A percentile compares a stretch with the other conserved stretches of the same genome.
Conservation (phyloP, 92 coral and sea anemone species). For the Palythoa grandis region DNA sequence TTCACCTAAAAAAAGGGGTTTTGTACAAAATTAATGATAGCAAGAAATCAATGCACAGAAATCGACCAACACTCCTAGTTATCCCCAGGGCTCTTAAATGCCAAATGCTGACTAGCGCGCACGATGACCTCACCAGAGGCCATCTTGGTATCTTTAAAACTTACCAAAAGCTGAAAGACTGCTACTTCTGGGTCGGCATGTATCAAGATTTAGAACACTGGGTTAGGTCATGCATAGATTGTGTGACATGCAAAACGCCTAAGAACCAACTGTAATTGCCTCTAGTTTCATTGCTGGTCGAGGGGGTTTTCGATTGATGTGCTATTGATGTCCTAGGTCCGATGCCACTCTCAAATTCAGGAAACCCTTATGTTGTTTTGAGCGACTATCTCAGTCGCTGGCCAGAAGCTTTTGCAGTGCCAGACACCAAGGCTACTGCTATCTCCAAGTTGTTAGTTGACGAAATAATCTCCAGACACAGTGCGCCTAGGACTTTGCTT, state of each 20-base stretch:
- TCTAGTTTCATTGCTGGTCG: constrained; percentile 58
- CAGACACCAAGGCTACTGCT: constrained; percentile 26
- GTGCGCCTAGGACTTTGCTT: constrained; percentile 37
- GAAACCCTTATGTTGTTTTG: no score
- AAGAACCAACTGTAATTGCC: neutral
- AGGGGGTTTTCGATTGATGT: constrained; percentile 50
- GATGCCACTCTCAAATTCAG: no score
- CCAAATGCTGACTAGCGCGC: constrained; percentile 50
- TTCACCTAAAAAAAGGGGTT: no score
- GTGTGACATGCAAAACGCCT: neutral
- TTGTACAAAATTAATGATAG: no score
- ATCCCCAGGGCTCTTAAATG: constrained; percentile 55
- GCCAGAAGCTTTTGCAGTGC: constrained; percentile 53
- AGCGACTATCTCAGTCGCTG: constrained; percentile 64
- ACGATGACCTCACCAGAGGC: no score
- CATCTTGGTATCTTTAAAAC: constrained; percentile 64
- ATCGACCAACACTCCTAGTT: constrained; percentile 42
- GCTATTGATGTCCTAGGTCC: constrained; percentile 56
- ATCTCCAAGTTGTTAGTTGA: constrained; percentile 51
- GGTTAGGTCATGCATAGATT: constrained; percentile 9
- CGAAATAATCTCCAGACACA: constrained; percentile 54
- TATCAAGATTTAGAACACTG: constrained; percentile 46
- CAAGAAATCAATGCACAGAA: neutral
- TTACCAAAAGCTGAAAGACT: constrained; percentile 45
- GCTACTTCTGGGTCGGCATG: constrained; percentile 62